Evolutionary conservation across 2,797 vertebrate genomes (phyloP), one percentile per base, ranked within the genome.

Genomic region (Capromys pilorides): DNA sequence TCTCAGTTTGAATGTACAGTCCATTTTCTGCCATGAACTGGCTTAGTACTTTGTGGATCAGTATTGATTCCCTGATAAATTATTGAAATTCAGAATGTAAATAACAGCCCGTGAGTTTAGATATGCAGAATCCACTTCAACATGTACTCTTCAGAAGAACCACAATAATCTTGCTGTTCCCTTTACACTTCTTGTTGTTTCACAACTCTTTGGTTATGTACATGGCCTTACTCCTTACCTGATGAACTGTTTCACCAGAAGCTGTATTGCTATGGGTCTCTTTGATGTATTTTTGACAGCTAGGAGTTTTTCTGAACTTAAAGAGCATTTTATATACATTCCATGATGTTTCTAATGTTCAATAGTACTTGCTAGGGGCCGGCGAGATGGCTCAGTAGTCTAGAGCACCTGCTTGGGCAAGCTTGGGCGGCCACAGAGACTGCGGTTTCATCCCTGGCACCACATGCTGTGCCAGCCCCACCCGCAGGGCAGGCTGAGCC

Each of bases 291-390:
- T 87, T 81, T 84, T 51, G n/a, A 9, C 33, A 61, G 19, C 16
- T 75, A 39, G 2, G 5, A 57, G 14, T 91, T 84, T 36, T 39
- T 83, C 66, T 85, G 39, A 93, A 62, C 21, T 91, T 66, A 39
- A 1, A 41, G 73, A 81, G 36, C 18, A 45, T 79, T 96, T 90
- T 67, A 57, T 88, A n/a, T 85, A n/a, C 54, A 64, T n/a, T 85
- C 78, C 61, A 67, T 81, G 49, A 90, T 77, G 81, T 86, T 86
- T 93, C 85, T 85, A 71, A 96, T 75, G 75, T 49, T 62, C 28
- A 77, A 3, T 39, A n/a, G n/a, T n/a, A n/a, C n/a, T n/a, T n/a
- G n/a, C n/a, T n/a, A n/a, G n/a, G n/a, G n/a, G n/a, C n/a, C n/a
- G n/a, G n/a, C n/a, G n/a, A n/a, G n/a, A n/a, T n/a, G n/a, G n/a